Base-by-base conservation (phyloP, 2,888 invertebrate genomes). In the Acholoe squamosa region DNA sequence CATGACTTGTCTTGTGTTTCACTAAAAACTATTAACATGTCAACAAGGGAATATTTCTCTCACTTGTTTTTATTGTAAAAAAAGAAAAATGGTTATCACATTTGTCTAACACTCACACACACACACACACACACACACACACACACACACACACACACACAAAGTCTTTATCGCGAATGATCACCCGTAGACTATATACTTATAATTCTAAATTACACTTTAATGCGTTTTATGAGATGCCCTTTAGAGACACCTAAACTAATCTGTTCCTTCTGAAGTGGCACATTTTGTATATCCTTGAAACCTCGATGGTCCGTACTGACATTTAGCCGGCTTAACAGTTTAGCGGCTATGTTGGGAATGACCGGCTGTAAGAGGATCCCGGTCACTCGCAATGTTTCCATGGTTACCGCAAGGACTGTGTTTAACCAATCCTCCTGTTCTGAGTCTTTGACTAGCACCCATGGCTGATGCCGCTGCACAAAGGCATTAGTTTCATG, bases 401-500 rank as follows among this genome's bases (percentile, higher is more conserved):
- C 99, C 96, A 99, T 96, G 33, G 98, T 97, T 80, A 99, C 96
- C 94, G 98, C 97, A 91, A 99, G 96, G 89, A 98, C 97, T 25
- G 97, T 97, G 52, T 93, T 91, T n/a, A 98, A 96, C 93, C 94
- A 93, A 22, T 94, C 92, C 94, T 97, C 97, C 0, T 97, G 96
- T 0, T 96, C 96, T 3, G 88, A 31, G 0, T 93, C 93, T 94
- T 98, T 98, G 90, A 96, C 97, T 91, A 99, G 96, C 93, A 97
- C 97, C 99, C 99, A 99, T 0, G 99, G 99, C 95, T 98, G 97
- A 93, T 97, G 97, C 3, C 97, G 96, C 94, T 99, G 98, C 94
- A 99, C 97, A 96, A 99, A 98, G 91, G 97, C 96, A 96, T 99
- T 99, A 28, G 98, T 97, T 51, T 97, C 96, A 94, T 98, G 97